Percentiles rank a stretch among this genome's conserved stretches.
phyloP scores from a whole-genome alignment of 1,140 invertebrate species.

The Caerostris darwini region DNA sequence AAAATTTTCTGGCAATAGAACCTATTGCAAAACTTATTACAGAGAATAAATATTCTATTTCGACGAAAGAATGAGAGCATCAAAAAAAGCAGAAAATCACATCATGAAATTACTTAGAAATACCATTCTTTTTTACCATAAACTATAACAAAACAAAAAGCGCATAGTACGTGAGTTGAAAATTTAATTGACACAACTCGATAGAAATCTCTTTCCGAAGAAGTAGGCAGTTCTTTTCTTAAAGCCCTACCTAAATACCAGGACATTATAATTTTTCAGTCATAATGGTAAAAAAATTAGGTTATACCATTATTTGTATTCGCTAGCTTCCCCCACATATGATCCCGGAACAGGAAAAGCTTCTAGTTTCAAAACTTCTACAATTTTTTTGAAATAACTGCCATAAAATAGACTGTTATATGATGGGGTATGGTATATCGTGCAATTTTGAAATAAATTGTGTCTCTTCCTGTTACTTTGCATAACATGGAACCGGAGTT shows the following conservation, averaged over 20 bases:
- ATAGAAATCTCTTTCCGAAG: background rate
- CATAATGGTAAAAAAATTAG: background rate
- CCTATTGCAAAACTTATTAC: background rate
- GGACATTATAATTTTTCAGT: conserved; percentile 33
- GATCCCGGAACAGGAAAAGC: conserved; percentile 49
- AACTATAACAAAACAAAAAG: background rate
- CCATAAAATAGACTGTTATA: background rate
- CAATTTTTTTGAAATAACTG: too few relatives aligned
- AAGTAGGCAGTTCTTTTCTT: background rate
- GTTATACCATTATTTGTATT: conserved; percentile 28
- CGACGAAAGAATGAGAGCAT: background rate
- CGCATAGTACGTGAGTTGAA: background rate
- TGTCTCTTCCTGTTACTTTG: background rate
- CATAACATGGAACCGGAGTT: background rate
- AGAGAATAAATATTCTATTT: background rate
- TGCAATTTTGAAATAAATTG: conserved; percentile 7
- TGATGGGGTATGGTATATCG: background rate
- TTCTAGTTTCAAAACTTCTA: background rate
- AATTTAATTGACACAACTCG: background rate
- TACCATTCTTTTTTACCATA: background rate
- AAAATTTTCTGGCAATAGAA: background rate
- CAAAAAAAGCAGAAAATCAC: background rate
- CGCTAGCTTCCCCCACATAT: background rate
- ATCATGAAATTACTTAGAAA: conserved; percentile 19
- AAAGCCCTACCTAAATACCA: background rate